These are phyloP conservation scores for Sitophilus oryzae DNA, from an alignment of 1,140 invertebrate species.

Conservation along the genomic window DNA sequence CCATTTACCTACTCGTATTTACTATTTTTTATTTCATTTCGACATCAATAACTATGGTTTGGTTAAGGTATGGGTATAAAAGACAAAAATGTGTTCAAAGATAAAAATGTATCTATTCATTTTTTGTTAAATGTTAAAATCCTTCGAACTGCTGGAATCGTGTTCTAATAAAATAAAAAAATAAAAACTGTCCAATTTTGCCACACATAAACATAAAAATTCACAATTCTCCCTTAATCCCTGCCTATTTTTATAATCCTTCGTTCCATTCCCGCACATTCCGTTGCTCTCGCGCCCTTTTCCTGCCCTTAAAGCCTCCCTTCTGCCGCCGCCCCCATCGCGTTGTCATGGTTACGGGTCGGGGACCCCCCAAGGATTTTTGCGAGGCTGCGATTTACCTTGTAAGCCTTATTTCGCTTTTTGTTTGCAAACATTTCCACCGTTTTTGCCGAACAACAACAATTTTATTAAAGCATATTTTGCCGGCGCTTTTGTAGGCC, in stretches of 20 bases:
- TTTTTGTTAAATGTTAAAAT: too few relatives aligned
- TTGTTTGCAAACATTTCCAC: conserved; percentile 22
- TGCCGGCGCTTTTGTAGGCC: too few relatives aligned
- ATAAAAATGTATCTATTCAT: too few relatives aligned
- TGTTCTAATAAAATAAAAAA: too few relatives aligned
- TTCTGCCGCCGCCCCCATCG: too few relatives aligned
- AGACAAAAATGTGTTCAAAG: too few relatives aligned
- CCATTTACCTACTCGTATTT: too few relatives aligned
- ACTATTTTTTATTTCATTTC: too few relatives aligned
- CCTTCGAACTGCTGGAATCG: too few relatives aligned
- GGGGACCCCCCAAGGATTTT: conserved; percentile 17
- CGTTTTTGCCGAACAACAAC: conserved; percentile 10
- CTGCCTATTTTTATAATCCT: conserved; percentile 20
- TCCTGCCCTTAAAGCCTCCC: conserved; percentile 5
- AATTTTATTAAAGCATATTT: conserved; percentile 1
- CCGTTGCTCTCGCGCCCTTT: conserved; percentile 14
- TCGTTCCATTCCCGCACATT: conserved; percentile 14
- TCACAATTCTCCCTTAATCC: conserved; percentile 18
- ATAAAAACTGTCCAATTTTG: too few relatives aligned
- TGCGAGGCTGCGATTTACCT: conserved; percentile 19
- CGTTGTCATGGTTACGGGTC: conserved; percentile 22
- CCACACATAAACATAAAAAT: conserved; percentile 2
- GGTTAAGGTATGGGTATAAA: too few relatives aligned
- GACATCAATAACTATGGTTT: too few relatives aligned
- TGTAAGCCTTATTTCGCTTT: conserved; percentile 11